Conservation (phyloP, 2,797 vertebrate species). For the Hybognathus amarus region DNA sequence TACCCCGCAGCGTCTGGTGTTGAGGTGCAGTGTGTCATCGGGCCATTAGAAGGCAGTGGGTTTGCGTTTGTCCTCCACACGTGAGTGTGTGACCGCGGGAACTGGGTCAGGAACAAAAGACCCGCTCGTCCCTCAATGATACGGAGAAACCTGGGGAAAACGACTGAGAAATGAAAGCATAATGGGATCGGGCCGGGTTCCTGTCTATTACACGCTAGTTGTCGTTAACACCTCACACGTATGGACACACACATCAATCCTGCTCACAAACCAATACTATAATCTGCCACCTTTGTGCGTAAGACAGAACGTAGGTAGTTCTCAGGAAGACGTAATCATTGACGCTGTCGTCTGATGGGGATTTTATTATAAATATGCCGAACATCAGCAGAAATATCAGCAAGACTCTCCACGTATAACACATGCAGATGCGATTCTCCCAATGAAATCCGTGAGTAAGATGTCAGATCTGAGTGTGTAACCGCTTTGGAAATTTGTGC, state of each 20-base stretch:
- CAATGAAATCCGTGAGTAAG: constrained; percentile 45
- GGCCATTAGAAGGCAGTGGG: constrained; percentile 41
- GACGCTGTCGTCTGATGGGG: constrained; percentile 68
- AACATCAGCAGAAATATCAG: constrained; percentile 51
- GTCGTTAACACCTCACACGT: constrained; percentile 63
- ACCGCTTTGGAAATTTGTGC: background rate
- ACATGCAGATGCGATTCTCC: constrained; percentile 8
- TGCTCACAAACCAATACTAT: constrained; percentile 56
- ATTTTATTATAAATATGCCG: constrained; percentile 76
- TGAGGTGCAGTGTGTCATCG: background rate
- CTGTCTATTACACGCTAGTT: constrained; percentile 72
- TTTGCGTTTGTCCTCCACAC: constrained; percentile 62
- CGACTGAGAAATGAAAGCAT: constrained; percentile 66
- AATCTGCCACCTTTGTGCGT: constrained; percentile 60
- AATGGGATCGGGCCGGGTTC: constrained; percentile 71
- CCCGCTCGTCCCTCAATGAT: constrained; percentile 67
- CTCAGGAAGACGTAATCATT: constrained; percentile 73
- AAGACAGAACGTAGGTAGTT: constrained; percentile 64
- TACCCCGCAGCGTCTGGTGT: background rate
- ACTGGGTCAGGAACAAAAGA: constrained; percentile 84
- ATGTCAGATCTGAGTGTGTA: constrained; percentile 20
- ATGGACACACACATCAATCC: constrained; percentile 36
- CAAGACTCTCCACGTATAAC: constrained; percentile 41
- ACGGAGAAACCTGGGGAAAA: constrained; percentile 72
- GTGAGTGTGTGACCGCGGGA: constrained; percentile 72